Conservation (phyloP, 2,888 invertebrate genomes). For the Mactromeris polynyma region DNA sequence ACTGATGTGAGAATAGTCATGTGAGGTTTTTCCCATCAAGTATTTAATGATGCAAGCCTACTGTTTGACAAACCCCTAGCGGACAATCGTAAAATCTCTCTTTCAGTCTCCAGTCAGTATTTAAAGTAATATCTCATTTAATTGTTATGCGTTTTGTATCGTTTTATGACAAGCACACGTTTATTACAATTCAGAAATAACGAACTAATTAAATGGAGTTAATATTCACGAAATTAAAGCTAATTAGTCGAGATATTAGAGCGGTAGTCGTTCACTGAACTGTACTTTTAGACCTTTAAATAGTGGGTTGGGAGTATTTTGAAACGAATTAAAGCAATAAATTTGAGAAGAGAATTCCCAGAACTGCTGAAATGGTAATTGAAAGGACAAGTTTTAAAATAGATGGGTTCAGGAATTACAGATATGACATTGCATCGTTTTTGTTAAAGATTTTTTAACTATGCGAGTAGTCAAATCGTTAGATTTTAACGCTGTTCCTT, state of each 20-base stretch:
- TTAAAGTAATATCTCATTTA: neutral
- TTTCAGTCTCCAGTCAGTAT: neutral
- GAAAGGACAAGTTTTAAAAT: neutral
- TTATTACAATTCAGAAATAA: constrained; percentile 5
- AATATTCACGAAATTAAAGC: neutral
- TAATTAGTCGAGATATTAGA: neutral
- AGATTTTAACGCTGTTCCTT: too few species aligned
- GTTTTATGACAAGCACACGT: neutral
- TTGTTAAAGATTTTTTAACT: neutral
- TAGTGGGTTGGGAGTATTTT: neutral
- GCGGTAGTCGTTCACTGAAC: neutral
- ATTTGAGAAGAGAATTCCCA: neutral
- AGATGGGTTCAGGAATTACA: neutral
- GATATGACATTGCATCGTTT: neutral
- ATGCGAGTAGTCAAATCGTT: too few species aligned
- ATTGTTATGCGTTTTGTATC: neutral
- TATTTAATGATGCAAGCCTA: too few species aligned
- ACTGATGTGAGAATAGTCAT: too few species aligned
- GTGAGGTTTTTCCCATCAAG: too few species aligned
- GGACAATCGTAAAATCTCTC: too few species aligned
- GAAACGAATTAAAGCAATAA: neutral
- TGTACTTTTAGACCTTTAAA: neutral
- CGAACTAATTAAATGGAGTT: neutral
- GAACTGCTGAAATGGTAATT: neutral
- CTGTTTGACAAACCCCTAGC: too few species aligned